phyloP scores from a whole-genome alignment of 2,888 invertebrate species.

The Epinotia nisella region DNA sequence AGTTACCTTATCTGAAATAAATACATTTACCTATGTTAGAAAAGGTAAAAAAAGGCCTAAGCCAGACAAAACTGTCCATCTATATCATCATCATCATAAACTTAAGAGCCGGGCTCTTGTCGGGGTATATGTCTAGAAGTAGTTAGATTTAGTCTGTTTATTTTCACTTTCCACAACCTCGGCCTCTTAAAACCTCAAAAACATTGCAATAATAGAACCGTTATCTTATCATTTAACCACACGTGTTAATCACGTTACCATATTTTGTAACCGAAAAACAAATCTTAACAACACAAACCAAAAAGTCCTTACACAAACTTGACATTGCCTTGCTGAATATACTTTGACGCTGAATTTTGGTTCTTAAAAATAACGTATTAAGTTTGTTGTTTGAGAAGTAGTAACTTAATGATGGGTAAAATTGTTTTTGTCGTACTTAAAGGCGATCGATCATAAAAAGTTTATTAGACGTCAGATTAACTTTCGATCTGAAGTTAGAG shows the following conservation, averaged over 20 bases:
- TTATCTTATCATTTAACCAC: constrained; percentile 66
- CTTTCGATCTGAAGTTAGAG: constrained; percentile 65
- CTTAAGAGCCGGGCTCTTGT: too few relatives aligned
- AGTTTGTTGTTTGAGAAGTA: not conserved
- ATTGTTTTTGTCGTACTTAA: constrained; percentile 50
- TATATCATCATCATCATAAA: too few relatives aligned
- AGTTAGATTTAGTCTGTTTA: not conserved
- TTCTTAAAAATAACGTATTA: constrained; percentile 49
- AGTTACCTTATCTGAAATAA: too few relatives aligned
- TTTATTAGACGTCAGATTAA: constrained; percentile 75
- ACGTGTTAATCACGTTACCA: constrained; percentile 69
- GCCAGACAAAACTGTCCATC: too few relatives aligned
- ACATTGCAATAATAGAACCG: constrained; percentile 45
- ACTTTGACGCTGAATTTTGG: constrained; percentile 40
- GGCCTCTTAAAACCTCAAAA: constrained; percentile 46
- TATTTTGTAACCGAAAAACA: constrained; percentile 63
- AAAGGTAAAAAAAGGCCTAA: not conserved
- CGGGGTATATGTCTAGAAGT: not conserved
- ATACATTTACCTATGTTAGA: too few relatives aligned
- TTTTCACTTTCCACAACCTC: not conserved
- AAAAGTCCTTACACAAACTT: constrained; percentile 49
- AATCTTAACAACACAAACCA: constrained; percentile 62
- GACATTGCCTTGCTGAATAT: constrained; percentile 40
- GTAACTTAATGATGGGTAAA: constrained; percentile 22
- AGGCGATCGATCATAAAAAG: constrained; percentile 72